phyloP scores from a whole-genome alignment of 2,797 vertebrate genomes.

The Pseudotriccus pelzelni region DNA sequence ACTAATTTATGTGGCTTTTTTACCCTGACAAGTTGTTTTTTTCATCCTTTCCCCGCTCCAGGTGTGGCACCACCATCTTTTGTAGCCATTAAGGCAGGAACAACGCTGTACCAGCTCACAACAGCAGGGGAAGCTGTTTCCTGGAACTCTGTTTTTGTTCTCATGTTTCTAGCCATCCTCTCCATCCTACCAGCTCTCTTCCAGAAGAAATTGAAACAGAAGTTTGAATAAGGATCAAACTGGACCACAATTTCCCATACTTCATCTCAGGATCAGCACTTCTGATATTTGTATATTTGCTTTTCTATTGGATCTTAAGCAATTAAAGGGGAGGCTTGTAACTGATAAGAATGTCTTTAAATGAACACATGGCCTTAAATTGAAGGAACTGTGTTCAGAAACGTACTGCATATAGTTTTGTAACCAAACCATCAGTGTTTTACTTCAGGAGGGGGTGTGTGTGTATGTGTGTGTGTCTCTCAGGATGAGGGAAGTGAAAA shows the following conservation, averaged over 20 bases:
- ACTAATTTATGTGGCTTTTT: neutral
- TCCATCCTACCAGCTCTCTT: slow-evolving; percentile 95
- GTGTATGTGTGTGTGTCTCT: neutral
- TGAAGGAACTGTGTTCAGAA: slow-evolving; percentile 45
- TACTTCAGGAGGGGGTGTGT: neutral
- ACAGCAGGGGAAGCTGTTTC: slow-evolving; percentile 98
- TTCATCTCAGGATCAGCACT: slow-evolving; percentile 77
- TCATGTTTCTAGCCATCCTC: slow-evolving; percentile 90
- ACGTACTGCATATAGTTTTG: slow-evolving; percentile 40
- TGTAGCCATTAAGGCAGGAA: slow-evolving; percentile 97
- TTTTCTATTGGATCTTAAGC: slow-evolving; percentile 68
- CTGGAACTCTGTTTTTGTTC: slow-evolving; percentile 94
- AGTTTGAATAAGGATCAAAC: slow-evolving; percentile 83
- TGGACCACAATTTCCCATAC: slow-evolving; percentile 51
- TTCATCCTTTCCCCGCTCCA: neutral
- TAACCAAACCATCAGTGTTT: slow-evolving; percentile 30
- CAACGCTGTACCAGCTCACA: slow-evolving; percentile 95
- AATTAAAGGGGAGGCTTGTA: slow-evolving; percentile 47
- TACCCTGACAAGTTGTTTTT: neutral
- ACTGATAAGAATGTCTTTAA: slow-evolving; percentile 42
- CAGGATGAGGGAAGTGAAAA: neutral
- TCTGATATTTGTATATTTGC: slow-evolving; percentile 67
- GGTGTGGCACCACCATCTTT: slow-evolving; percentile 98
- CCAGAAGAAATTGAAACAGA: slow-evolving; percentile 94
- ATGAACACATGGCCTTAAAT: neutral